phyloP scores from a whole-genome alignment of 2,888 invertebrate species.

The Dryomyza anilis region DNA sequence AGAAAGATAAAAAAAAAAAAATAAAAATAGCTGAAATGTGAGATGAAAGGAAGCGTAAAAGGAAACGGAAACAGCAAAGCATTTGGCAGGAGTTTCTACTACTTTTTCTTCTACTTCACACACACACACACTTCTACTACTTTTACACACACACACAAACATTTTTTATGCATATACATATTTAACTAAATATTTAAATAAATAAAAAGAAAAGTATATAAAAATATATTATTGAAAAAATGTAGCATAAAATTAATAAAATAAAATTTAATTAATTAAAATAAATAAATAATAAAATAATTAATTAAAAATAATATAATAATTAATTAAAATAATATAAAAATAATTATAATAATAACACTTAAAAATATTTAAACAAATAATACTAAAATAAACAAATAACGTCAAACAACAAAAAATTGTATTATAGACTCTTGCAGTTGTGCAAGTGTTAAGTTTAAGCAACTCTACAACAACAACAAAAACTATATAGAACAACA shows the following conservation, averaged over 20 bases:
- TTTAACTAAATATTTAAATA: constrained; percentile 32
- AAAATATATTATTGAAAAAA: constrained; percentile 17
- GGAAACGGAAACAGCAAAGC: neutral
- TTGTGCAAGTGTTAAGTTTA: constrained; percentile 18
- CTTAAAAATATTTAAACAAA: constrained; percentile 10
- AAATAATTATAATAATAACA: neutral
- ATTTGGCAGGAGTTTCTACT: neutral
- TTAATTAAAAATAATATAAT: constrained; percentile 19
- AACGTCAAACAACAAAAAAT: constrained; percentile 19
- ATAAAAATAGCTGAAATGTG: neutral
- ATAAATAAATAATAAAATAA: constrained; percentile 7
- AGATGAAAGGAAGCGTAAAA: neutral
- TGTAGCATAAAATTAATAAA: constrained; percentile 18
- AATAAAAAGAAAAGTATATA: constrained; percentile 25
- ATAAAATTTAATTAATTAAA: constrained; percentile 20
- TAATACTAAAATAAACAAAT: constrained; percentile 20
- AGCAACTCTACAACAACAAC: neutral
- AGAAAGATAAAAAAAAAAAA: neutral
- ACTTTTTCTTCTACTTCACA: neutral
- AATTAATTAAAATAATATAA: neutral
- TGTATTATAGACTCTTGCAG: constrained; percentile 19
- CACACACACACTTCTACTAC: constrained; percentile 10
- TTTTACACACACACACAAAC: too few species aligned
- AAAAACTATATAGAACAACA: neutral
- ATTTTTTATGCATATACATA: constrained; percentile 32